Evolutionary conservation across 2,888 invertebrate genomes (phyloP), one percentile per base, ranked within the genome.

Genomic region (Polymixis lichenea): DNA sequence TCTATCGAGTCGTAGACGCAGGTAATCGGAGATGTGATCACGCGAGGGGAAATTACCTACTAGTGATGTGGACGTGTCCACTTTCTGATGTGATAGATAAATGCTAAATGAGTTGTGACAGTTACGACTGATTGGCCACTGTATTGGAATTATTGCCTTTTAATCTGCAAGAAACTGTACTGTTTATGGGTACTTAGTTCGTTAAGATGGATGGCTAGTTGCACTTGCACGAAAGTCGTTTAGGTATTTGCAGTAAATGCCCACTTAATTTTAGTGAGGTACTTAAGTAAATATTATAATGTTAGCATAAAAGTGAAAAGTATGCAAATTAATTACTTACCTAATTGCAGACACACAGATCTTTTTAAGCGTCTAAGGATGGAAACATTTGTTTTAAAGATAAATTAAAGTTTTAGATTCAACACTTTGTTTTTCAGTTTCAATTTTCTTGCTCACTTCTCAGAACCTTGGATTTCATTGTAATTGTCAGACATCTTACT

Each of bases 11-110:
- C 88, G 88, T 90, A 86, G 89, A 85, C 77, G 86, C 84, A 79
- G 86, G 86, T 87, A 86, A 90, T 89, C 87, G 78, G 78, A 85
- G 89, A 89, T 82, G 86, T 86, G 88, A 88, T 91, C 93, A 93
- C 92, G 93, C 93, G 83, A 92, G 88, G 90, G 87, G 89, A 90
- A 89, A 89, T 86, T 86, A 77, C n/a, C n/a, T n/a, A n/a, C 80
- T 78, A 74, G 56, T 81, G 81, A 75, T 83, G 64, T 74, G 74
- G 72, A 82, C 71, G 76, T 80, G 82, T 72, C 76, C 76, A 87
- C 87, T 90, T 90, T 88, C 90, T 90, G 90, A 84, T 87, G 82
- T 76, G 75, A 82, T 68, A 71, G 73, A 85, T 80, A 81, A 84
- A 82, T 83, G 84, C 73, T 77, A 83, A 83, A 83, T 85, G 81